Conservation (phyloP, 1,140 invertebrate species). For the Melipona quadrifasciata region DNA sequence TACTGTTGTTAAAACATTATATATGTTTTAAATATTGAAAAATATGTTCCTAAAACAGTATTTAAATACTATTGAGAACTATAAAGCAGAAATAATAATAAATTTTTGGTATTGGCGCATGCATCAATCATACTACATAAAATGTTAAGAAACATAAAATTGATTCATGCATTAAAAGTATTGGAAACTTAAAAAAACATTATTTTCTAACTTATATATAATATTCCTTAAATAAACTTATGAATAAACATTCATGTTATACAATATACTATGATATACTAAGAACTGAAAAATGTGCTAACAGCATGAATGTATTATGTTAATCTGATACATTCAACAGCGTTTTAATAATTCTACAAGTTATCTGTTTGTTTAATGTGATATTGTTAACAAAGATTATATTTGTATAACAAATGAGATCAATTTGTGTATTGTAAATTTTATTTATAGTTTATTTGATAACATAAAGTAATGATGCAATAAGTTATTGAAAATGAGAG, state of each 20-base stretch:
- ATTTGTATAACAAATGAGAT: background rate
- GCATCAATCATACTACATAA: conserved; percentile 2
- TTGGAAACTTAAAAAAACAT: conserved; percentile 2
- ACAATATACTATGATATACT: conserved; percentile 6
- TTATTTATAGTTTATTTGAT: background rate
- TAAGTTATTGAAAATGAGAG: conserved; percentile 7
- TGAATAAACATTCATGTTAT: conserved; percentile 4
- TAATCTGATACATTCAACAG: conserved; percentile 26
- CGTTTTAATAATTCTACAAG: conserved; percentile 22
- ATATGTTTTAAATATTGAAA: background rate
- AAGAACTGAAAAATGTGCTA: conserved; percentile 39
- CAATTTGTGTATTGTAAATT: conserved; percentile 4
- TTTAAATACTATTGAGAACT: background rate
- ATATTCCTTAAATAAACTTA: conserved; percentile 24
- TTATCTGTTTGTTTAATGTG: conserved; percentile 12
- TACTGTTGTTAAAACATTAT: background rate
- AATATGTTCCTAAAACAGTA: conserved; percentile 7
- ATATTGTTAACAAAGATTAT: conserved; percentile 8
- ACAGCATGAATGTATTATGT: conserved; percentile 53
- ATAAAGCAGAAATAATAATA: background rate
- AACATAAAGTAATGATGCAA: conserved; percentile 11
- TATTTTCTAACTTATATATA: conserved; percentile 21
- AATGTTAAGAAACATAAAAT: background rate
- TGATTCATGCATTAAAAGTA: conserved; percentile 13
- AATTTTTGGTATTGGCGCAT: background rate